phyloP scores from a whole-genome alignment of 2,113 vertebrate species.

The Tupaia tana region DNA sequence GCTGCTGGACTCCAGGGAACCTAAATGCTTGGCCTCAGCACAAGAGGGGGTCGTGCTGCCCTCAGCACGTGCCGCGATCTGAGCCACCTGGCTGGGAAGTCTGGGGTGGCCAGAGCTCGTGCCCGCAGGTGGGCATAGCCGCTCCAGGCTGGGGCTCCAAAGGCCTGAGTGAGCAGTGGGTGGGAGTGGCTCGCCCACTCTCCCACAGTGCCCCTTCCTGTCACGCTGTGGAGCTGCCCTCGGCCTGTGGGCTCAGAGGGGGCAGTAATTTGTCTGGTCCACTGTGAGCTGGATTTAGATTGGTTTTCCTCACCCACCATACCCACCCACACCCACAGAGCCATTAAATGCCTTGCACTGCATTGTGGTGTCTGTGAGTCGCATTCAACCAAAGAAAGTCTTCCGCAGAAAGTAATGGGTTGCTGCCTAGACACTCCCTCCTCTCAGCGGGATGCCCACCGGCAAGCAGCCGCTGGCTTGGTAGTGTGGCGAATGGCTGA shows the following conservation, averaged over 20 bases:
- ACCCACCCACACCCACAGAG: not conserved
- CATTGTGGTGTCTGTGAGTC: no score
- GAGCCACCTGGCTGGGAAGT: not conserved
- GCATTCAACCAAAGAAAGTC: not conserved
- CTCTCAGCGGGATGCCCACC: not conserved
- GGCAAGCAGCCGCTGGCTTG: not conserved
- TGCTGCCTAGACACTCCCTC: not conserved
- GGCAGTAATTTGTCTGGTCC: not conserved
- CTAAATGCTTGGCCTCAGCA: not conserved
- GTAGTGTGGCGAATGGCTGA: not conserved
- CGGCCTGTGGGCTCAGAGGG: not conserved
- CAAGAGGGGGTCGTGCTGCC: not conserved
- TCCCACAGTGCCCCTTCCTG: not conserved
- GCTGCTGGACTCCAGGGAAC: not conserved
- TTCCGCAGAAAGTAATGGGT: not conserved
- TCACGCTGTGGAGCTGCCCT: no score
- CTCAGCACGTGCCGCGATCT: not conserved
- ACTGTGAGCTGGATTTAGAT: not conserved
- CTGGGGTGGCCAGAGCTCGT: not conserved
- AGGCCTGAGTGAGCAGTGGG: accelerated
- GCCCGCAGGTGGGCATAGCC: not conserved
- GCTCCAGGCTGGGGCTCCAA: not conserved
- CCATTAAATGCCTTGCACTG: not conserved
- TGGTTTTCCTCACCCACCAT: not conserved
- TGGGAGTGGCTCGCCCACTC: not conserved